Percentiles rank a stretch among this genome's conserved stretches.
Conservation (phyloP, 1,140 invertebrate species). For the Copidosoma floridanum region DNA sequence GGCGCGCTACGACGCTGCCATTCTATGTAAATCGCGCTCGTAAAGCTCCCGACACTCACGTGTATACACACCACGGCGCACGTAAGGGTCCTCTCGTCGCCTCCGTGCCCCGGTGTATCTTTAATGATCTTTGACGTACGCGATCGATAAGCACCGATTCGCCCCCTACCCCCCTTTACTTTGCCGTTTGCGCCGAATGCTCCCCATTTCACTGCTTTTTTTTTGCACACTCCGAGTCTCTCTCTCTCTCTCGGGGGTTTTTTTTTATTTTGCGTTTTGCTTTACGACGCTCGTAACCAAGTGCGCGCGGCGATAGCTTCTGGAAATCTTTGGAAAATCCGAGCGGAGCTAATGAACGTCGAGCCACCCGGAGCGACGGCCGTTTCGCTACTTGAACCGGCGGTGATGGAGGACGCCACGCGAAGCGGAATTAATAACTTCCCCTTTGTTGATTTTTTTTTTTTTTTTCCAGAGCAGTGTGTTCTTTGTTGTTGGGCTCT, state of each 20-base stretch:
- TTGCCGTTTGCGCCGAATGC: not conserved
- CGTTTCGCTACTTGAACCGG: not conserved
- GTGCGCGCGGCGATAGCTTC: not conserved
- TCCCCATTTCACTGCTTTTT: conserved; percentile 8
- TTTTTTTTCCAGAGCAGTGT: no score
- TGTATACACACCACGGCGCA: conserved; percentile 8
- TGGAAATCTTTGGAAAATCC: conserved; percentile 25
- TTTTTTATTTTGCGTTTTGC: conserved; percentile 1
- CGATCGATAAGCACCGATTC: conserved; percentile 25
- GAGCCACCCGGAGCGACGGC: conserved; percentile 7
- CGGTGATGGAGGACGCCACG: conserved; percentile 4
- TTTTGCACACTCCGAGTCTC: not conserved
- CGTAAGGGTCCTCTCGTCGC: no score
- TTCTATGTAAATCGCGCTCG: conserved; percentile 56
- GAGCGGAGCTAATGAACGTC: conserved; percentile 24
- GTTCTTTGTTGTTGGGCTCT: no score
- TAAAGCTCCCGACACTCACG: conserved; percentile 51
- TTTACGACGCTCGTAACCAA: no score
- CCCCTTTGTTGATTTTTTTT: no score
- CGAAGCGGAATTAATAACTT: no score
- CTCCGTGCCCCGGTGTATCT: conserved; percentile 27
- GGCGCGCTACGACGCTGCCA: conserved; percentile 33
- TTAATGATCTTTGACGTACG: conserved; percentile 31
- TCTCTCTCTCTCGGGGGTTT: conserved; percentile 4
- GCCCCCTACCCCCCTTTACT: conserved; percentile 21